Base-by-base conservation (phyloP, 2,797 vertebrate species). In the Sternotherus odoratus region DNA sequence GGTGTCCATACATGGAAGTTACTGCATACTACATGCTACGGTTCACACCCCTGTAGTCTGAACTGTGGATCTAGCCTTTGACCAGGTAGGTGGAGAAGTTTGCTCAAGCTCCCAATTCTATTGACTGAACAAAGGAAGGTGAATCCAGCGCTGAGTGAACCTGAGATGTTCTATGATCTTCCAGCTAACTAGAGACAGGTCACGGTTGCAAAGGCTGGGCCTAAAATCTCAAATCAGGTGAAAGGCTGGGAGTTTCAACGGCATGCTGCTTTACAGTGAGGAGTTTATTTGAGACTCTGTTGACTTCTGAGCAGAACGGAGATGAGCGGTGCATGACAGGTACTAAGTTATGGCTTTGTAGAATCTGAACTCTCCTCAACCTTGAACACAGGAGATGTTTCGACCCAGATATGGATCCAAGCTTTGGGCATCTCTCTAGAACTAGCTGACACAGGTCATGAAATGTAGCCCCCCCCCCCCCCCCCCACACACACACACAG, bases 41-140 rank as follows among this genome's bases (percentile, higher is more conserved):
- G 11, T 39, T 69, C 36, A 36, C 16, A 69, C 5, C 9, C 66
- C 19, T 9, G n/a, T 9, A 23, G 36, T 39, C 66, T 39, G 66
- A 36, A 36, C n/a, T 39, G 66, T 23, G 36, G 66, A 23, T 23
- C 66, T 12, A 69, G 66, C 66, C 21, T 21, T 87, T 92, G 92
- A 21, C 89, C 83, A 92, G 92, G 23, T 91, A 91, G 92, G 94
- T 91, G 93, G 94, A 94, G 89, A 87, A 30, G 43, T 48, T 48
- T 75, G 94, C 94, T 93, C 93, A 95, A 90, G 77, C 86, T 26
- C 80, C 88, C 92, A 93, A 92, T 82, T 50, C 77, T 75, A 48
- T 74, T 56, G 82, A 75, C 90, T 57, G 77, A 46, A 60, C 39
- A 82, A 30, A 72, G 46, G 7, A 72, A 33, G 0, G 9, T 48